phyloP scores from a whole-genome alignment of 2,797 vertebrate genomes.

The Gorsachius magnificus region DNA sequence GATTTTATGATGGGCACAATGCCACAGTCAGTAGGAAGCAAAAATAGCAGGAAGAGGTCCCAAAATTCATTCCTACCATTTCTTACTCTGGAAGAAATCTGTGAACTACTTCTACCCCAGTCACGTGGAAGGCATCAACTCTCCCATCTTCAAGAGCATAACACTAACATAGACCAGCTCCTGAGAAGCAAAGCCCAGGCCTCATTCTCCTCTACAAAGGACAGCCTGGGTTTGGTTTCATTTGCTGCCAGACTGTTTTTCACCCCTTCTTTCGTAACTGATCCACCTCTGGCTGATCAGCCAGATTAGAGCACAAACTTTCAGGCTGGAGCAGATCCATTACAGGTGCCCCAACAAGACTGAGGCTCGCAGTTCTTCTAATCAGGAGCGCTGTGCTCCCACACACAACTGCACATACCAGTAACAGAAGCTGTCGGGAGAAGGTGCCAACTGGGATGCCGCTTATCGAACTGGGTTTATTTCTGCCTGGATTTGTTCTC shows the following conservation, averaged over 20 bases:
- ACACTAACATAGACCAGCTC: background rate
- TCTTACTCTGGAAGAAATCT: background rate
- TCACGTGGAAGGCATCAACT: background rate
- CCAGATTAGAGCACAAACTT: background rate
- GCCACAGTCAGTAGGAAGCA: background rate
- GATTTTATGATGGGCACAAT: background rate
- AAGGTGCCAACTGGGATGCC: background rate
- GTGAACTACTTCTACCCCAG: background rate
- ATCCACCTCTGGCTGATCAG: background rate
- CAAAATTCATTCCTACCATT: background rate
- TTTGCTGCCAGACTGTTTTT: background rate
- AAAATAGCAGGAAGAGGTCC: background rate
- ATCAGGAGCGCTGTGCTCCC: background rate
- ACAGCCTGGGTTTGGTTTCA: background rate
- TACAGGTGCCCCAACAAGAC: background rate
- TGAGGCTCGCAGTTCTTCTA: background rate
- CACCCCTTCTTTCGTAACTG: background rate
- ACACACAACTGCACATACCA: background rate
- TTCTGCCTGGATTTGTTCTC: conserved; percentile 29
- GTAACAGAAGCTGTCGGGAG: background rate
- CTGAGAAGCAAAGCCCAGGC: background rate
- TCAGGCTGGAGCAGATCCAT: background rate
- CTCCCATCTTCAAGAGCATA: background rate
- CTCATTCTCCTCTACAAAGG: background rate
- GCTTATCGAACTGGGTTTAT: background rate